Conservation (phyloP, 2,113 vertebrate species). For the Phylloscopus trochiloides region DNA sequence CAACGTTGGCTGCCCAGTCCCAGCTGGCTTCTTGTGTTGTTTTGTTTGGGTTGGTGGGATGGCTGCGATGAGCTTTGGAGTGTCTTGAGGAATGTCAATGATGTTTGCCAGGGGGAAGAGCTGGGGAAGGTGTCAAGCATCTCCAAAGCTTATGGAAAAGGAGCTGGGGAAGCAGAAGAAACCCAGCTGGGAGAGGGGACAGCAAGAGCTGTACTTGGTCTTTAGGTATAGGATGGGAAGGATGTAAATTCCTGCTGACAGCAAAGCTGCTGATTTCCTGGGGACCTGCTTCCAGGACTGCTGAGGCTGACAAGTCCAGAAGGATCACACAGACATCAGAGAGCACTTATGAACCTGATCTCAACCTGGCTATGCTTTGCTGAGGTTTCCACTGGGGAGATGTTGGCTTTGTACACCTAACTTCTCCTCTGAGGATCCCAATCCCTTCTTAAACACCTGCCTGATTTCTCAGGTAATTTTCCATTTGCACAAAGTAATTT, state of each 20-base stretch:
- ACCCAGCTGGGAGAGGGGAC: not conserved
- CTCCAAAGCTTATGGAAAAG: not conserved
- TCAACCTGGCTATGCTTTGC: not conserved
- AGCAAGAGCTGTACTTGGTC: not conserved
- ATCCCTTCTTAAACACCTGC: not conserved
- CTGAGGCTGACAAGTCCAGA: not conserved
- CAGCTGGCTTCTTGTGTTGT: not conserved
- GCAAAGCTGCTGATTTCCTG: not conserved
- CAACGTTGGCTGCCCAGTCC: fast-evolving
- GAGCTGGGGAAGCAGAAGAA: not conserved
- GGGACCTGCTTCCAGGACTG: not conserved
- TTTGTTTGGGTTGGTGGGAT: not conserved
- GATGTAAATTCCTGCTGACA: not conserved
- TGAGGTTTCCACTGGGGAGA: not conserved
- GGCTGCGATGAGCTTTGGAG: not conserved
- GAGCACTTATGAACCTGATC: not conserved
- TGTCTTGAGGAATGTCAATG: not conserved
- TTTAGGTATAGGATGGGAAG: not conserved
- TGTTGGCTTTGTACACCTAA: not conserved
- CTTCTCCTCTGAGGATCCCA: not conserved
- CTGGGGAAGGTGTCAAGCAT: not conserved
- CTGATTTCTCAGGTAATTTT: not conserved
- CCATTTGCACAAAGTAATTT: not conserved
- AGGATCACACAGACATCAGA: not conserved
- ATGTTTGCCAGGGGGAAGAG: not conserved